phyloP scores from a whole-genome alignment of 2,113 vertebrate genomes.

The Triplophysa rosa region DNA sequence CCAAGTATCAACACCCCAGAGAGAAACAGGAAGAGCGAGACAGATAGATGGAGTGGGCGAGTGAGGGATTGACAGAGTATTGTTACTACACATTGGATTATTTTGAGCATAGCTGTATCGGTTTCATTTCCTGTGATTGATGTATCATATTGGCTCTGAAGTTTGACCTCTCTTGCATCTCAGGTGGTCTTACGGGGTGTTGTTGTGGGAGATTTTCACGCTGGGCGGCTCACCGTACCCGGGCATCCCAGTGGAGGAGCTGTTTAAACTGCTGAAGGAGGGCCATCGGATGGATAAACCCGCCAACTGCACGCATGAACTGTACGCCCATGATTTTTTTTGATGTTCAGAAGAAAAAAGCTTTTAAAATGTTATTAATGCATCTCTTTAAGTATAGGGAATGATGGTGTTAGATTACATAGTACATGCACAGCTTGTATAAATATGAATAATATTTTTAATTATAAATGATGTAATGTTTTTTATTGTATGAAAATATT shows the following conservation, averaged over 20 bases:
- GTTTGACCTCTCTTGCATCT: conserved; percentile 51
- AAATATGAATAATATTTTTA: too few species aligned
- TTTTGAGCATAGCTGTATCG: background rate
- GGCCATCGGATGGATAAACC: conserved; percentile 99
- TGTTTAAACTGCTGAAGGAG: conserved; percentile 97
- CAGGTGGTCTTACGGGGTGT: conserved; percentile 97
- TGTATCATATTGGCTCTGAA: background rate
- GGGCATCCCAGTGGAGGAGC: conserved; percentile 94
- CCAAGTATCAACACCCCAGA: conserved; percentile 44
- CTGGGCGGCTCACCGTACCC: conserved; percentile 96
- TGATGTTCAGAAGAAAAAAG: background rate
- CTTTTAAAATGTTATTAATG: background rate
- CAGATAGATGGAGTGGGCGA: background rate
- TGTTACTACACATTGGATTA: background rate
- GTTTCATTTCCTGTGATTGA: background rate
- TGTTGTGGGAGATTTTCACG: conserved; percentile 99
- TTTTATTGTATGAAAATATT: too few species aligned
- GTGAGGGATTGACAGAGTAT: background rate
- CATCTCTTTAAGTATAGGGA: too few species aligned
- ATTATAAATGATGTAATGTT: too few species aligned
- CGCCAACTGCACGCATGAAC: conserved; percentile 93
- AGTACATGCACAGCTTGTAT: too few species aligned
- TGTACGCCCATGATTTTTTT: conserved; percentile 76
- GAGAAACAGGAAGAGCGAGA: conserved; percentile 10
- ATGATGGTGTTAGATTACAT: too few species aligned